A percentile compares a stretch with the other conserved stretches of the same genome.
Evolutionary conservation across 2,113 vertebrate species (phyloP).

Genomic region (Eclectus roratus): DNA sequence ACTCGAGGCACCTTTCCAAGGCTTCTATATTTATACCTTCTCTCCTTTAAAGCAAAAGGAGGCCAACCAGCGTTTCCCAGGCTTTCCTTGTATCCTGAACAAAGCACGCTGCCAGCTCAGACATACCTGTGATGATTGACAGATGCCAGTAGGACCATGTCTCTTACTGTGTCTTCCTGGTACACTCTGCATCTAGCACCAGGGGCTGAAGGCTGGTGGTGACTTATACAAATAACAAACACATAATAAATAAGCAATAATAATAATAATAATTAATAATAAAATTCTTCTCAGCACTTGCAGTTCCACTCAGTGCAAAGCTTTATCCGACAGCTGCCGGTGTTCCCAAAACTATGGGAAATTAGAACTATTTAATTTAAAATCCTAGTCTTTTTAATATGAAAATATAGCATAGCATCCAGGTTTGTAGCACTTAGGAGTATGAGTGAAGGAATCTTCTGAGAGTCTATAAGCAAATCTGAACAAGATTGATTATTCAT

Average conservation of each 20-base stretch:
- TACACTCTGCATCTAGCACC: neutral
- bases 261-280: neutral
- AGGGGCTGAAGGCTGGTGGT: neutral
- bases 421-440: neutral
- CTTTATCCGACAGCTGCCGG: neutral
- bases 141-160: neutral
- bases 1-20: slow-evolving; percentile 15
- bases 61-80: neutral
- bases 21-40: slow-evolving; percentile 27
- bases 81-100: neutral
- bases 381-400: neutral
- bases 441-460: neutral
- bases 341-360: neutral
- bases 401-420: neutral
- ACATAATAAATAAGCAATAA: neutral
- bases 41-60: neutral
- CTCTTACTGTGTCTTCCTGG: neutral
- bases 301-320: neutral
- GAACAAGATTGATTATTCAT: neutral
- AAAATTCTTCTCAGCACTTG: neutral
- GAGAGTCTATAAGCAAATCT: neutral
- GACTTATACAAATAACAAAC: neutral
- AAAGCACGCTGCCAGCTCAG: neutral
- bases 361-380: neutral
- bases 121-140: neutral